Percentiles rank a stretch among this genome's conserved stretches.
phyloP scores from a whole-genome alignment of 1,140 invertebrate species.

The Paralvinella palmiformis region DNA sequence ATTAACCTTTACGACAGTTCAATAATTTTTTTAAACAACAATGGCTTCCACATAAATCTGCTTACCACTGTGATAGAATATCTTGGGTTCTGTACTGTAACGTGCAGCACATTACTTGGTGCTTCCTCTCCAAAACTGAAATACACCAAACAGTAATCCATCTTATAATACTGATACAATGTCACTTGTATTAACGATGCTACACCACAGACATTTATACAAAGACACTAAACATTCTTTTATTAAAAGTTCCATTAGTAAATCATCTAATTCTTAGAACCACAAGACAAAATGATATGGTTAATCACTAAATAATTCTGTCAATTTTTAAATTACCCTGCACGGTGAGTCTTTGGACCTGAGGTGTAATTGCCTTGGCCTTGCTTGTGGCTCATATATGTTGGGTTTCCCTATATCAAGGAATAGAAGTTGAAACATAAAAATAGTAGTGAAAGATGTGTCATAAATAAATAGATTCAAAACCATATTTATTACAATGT shows the following conservation, averaged over 20 bases:
- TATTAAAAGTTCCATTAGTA: no score
- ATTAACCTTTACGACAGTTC: no score
- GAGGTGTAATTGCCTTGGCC: constrained; percentile 53
- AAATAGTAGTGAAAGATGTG: no score
- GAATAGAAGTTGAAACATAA: no score
- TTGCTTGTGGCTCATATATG: constrained; percentile 46
- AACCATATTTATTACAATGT: no score
- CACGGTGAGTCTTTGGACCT: constrained; percentile 50
- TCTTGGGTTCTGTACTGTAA: constrained; percentile 92
- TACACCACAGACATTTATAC: neutral
- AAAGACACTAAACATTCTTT: no score
- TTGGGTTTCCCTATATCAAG: constrained; percentile 37
- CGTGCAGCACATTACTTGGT: constrained; percentile 77
- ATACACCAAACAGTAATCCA: neutral
- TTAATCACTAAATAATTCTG: no score
- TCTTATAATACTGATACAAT: neutral
- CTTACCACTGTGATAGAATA: constrained; percentile 99
- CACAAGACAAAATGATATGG: no score
- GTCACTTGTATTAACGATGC: neutral
- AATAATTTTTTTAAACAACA: no score
- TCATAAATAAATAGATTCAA: no score
- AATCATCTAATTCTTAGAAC: no score
- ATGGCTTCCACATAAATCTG: no score
- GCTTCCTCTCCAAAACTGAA: constrained; percentile 8
- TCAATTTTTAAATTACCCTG: constrained; percentile 30